Evolutionary conservation across 1,140 invertebrate species (phyloP), one percentile per base, ranked within the genome.

Genomic region (Delia radicum): DNA sequence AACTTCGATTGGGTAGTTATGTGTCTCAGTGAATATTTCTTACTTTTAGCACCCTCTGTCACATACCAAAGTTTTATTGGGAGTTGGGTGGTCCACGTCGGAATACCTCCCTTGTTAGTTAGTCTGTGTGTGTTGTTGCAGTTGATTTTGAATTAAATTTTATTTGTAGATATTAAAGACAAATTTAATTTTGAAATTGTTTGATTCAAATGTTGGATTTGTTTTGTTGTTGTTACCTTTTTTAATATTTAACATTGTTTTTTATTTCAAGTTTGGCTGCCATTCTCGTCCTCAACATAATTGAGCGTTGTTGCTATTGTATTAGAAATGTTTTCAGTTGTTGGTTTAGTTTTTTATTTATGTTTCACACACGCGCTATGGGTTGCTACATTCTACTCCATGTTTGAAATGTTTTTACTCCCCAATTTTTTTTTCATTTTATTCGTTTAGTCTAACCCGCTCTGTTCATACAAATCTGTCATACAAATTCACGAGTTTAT

Each of bases 141-240:
- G 37, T 42, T 42, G 37, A 42, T 3, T 42, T 42, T 42, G 37
- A 42, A 42, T 42, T 42, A 42, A 42, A 5, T 42, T 42, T 0
- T 42, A 10, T 42, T 42, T 5, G 2, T 42, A 33, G 4, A 33
- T 33, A 33, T 13, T 3, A 2, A 42, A 15, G 37, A 42, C n/a
- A 15, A 13, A 42, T 42, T 10, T 42, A 15, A 24, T 8, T 55
- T 18, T 55, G n/a, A 21, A 3, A 55, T 24, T 55, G 48, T 55
- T 55, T 55, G 48, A 18, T 55, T 55, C 18, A 55, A 55, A 55
- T 21, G 24, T 55, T 55, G 48, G 48, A 55, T 75, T 74, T 67
- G 67, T 75, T 65, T 75, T 29, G 74, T 24, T 28, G 24, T 28
- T 67, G 63, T 67, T 67, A 33, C n/a, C 63, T 29, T 67, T 67